A percentile compares a stretch with the other conserved stretches of the same genome.
Evolutionary conservation across 2,113 vertebrate genomes (phyloP).

Genomic region (Takifugu bimaculatus): DNA sequence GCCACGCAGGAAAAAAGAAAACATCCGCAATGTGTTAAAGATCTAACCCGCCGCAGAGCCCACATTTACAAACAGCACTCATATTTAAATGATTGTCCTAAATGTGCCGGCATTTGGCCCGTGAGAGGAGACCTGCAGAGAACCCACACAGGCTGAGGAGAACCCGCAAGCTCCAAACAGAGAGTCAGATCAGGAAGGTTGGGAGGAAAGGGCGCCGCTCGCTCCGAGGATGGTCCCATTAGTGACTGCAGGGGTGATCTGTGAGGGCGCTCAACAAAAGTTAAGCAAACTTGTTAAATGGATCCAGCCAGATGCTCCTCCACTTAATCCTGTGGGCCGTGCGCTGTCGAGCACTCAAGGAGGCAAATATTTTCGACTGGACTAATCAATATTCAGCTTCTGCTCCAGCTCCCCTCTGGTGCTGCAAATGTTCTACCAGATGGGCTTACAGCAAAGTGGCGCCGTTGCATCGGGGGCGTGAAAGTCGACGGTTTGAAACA

Average conservation of each 20-base stretch:
- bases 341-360: slow-evolving; percentile 28
- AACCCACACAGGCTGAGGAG: too few species aligned
- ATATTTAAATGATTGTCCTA: too few species aligned
- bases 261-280: slow-evolving; percentile 15
- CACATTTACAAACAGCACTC: too few species aligned
- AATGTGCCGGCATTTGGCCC: neutral
- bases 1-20: too few species aligned
- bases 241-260: slow-evolving; percentile 15
- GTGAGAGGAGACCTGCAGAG: too few species aligned
- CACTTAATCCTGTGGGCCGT: slow-evolving; percentile 29
- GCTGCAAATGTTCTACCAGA: slow-evolving; percentile 34
- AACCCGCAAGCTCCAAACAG: too few species aligned
- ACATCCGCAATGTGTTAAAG: too few species aligned
- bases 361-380: slow-evolving; percentile 45
- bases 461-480: neutral
- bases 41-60: too few species aligned
- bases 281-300: slow-evolving; percentile 23
- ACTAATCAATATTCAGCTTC: slow-evolving; percentile 56
- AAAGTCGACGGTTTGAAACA: slow-evolving; percentile 21
- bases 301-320: slow-evolving; percentile 27
- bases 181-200: too few species aligned
- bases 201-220: too few species aligned
- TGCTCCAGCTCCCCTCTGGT: slow-evolving; percentile 23
- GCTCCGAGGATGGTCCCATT: neutral
- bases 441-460: slow-evolving; percentile 39